Conservation (phyloP, 1,140 invertebrate species). For the Saccostrea echinata region DNA sequence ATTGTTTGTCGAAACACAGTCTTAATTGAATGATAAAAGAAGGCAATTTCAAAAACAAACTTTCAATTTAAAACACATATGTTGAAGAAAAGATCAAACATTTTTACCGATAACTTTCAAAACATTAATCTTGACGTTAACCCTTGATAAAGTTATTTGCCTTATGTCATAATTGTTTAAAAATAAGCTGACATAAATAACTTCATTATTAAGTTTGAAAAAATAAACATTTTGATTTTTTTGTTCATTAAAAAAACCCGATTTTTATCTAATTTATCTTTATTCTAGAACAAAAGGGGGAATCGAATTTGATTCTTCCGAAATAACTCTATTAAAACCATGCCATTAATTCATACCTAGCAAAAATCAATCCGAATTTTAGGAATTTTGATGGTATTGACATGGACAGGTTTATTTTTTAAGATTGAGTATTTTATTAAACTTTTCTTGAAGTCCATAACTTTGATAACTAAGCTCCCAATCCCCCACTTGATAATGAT, state of each 20-base stretch:
- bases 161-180: too few species aligned
- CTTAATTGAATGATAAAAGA: neutral
- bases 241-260: too few species aligned
- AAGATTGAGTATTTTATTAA: slow-evolving; percentile 28
- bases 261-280: too few species aligned
- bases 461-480: neutral
- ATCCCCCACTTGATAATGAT: slow-evolving; percentile 18
- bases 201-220: too few species aligned
- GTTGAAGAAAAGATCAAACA: neutral
- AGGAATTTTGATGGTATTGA: neutral
- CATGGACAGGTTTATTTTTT: neutral
- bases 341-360: too few species aligned
- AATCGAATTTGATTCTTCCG: too few species aligned
- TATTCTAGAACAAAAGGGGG: too few species aligned
- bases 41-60: neutral
- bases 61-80: slow-evolving; percentile 21
- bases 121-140: neutral
- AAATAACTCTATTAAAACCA: too few species aligned
- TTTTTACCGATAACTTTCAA: neutral
- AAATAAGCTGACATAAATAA: too few species aligned
- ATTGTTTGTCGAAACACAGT: neutral
- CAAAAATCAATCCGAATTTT: too few species aligned
- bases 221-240: too few species aligned
- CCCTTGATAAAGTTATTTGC: too few species aligned
- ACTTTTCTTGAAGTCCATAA: neutral